Conservation (phyloP, 1,140 invertebrate species). For the Drosophila sturtevanti region DNA sequence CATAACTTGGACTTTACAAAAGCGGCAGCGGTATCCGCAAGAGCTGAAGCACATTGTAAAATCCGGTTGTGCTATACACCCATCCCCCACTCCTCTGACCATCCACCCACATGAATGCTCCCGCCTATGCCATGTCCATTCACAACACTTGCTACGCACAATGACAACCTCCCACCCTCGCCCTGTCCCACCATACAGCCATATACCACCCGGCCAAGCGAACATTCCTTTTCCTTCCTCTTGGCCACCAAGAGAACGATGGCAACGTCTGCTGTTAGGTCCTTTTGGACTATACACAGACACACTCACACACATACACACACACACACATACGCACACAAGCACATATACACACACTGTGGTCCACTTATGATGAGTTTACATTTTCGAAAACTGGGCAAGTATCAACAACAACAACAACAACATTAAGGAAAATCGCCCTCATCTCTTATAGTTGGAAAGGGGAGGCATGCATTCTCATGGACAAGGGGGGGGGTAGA, state of each 20-base stretch:
- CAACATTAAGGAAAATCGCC: conserved; percentile 29
- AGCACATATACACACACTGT: conserved; percentile 41
- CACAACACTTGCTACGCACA: conserved; percentile 76
- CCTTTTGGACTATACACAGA: conserved; percentile 39
- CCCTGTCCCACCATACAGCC: not conserved
- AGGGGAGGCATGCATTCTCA: conserved; percentile 9
- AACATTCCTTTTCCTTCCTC: not conserved
- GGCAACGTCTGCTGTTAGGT: conserved; percentile 58
- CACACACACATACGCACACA: conserved; percentile 26
- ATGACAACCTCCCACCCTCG: conserved; percentile 18
- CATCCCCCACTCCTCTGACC: not conserved
- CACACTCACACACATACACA: conserved; percentile 21
- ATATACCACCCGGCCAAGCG: too few relatives aligned
- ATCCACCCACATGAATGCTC: not conserved
- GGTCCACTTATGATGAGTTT: conserved; percentile 80
- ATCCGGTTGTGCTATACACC: conserved; percentile 56
- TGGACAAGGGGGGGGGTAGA: not conserved
- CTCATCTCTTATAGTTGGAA: conserved; percentile 34
- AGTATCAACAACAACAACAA: conserved; percentile 42
- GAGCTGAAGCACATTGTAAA: conserved; percentile 61
- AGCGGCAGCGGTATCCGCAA: not conserved
- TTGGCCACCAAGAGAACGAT: conserved; percentile 20
- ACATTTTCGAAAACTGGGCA: conserved; percentile 79
- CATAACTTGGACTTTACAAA: conserved; percentile 2
- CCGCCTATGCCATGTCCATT: conserved; percentile 57